A percentile compares a stretch with the other conserved stretches of the same genome.
Evolutionary conservation across 2,797 vertebrate genomes (phyloP).

Genomic region (Anguilla pacifica): DNA sequence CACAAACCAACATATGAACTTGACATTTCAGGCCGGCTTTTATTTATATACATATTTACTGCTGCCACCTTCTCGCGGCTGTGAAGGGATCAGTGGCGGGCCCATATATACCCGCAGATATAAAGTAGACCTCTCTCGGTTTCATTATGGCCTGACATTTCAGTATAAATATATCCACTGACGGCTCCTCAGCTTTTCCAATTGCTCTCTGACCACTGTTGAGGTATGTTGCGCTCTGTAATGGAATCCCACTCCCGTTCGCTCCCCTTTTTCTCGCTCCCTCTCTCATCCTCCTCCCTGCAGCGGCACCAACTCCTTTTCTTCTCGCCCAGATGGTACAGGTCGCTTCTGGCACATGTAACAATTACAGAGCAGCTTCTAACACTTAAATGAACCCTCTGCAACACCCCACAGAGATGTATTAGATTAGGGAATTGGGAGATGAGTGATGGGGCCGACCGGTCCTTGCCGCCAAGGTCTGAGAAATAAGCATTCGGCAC

Average conservation of each 20-base stretch:
- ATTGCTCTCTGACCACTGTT: slow-evolving; percentile 64
- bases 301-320: slow-evolving; percentile 48
- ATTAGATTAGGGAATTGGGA: slow-evolving; percentile 84
- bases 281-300: slow-evolving; percentile 40
- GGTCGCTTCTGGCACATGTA: slow-evolving; percentile 65
- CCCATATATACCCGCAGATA: slow-evolving; percentile 28
- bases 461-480: slow-evolving; percentile 59
- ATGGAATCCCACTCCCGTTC: slow-evolving; percentile 67
- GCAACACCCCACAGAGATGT: slow-evolving; percentile 68
- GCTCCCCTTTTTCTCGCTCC: slow-evolving; percentile 33
- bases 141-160: slow-evolving; percentile 73
- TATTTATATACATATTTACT: slow-evolving; percentile 74
- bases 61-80: slow-evolving; percentile 68
- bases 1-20: slow-evolving; percentile 63
- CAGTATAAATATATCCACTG: slow-evolving; percentile 58
- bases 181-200: slow-evolving; percentile 63
- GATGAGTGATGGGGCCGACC: slow-evolving; percentile 65
- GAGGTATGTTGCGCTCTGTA: slow-evolving; percentile 65
- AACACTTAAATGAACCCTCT: slow-evolving; percentile 70
- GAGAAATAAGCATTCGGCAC: slow-evolving; percentile 48
- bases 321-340: slow-evolving; percentile 68
- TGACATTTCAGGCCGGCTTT: slow-evolving; percentile 67
- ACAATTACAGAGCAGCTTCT: slow-evolving; percentile 71
- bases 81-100: slow-evolving; percentile 47
- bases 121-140: slow-evolving; percentile 55